Base-by-base conservation (phyloP, 2,797 vertebrate genomes). In the Lepilemur ruficaudatus region DNA sequence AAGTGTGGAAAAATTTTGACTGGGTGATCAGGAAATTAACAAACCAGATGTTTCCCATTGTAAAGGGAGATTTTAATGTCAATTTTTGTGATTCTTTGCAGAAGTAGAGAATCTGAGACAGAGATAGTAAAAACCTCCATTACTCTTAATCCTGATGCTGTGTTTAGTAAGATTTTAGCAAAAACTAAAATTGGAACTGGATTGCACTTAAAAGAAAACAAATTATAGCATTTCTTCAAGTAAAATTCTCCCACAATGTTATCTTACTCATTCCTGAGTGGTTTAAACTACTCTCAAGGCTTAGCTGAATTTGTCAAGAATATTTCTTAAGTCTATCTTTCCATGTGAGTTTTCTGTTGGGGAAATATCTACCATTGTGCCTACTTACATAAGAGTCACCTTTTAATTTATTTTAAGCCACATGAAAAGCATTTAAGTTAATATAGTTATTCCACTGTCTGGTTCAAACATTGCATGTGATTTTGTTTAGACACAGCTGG, bases 201-300 rank as follows among this genome's bases (percentile, higher is more conserved):
- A 79, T 73, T 94, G 7, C 23, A 89, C 67, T 93, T 84, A 76
- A 96, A 89, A 76, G 12, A 48, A 83, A 94, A 67, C 7, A 86
- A 70, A 90, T 93, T 50, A 35, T n/a, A 90, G 20, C 28, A 93
- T 88, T 86, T 97, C 59, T 25, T 90, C 23, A 32, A 91, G 38
- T 0, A 23, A 93, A 93, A 85, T 65, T 83, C n/a, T 3, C 7
- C 32, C 30, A n/a, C 35, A 67, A 7, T 70, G 12, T 63, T 80
- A 69, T 57, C 72, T 59, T 93, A 61, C 4, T 46, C 23, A 73
- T 4, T 57, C 5, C 8, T 81, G 18, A 35, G 23, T 78, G 9
- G 14, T 57, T 84, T 57, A 43, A 91, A 69, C 5, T 50, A 48
- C 25, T 76, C 43, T 87, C 52, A 87, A 38, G 3, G 65, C 13